Evolutionary conservation across 2,888 invertebrate genomes (phyloP).

Genomic region (Omphaloscelis lunosa): DNA sequence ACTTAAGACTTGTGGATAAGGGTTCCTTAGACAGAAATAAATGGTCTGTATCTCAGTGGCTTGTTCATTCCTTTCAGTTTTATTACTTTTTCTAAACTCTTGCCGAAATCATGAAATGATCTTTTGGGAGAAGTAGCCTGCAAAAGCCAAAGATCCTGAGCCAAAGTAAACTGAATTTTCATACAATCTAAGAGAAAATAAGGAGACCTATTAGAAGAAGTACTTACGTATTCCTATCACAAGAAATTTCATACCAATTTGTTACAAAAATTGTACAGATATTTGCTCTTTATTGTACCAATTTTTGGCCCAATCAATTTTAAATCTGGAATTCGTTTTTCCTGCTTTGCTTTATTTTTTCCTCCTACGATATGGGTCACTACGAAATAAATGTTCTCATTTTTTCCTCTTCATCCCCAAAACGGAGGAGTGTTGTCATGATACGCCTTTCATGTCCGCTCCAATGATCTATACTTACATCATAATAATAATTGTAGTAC

Average conservation of each 20-base stretch:
- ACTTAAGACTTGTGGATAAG: slow-evolving; percentile 41
- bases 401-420: slow-evolving; percentile 52
- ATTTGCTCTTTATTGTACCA: slow-evolving; percentile 63
- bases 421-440: slow-evolving; percentile 58
- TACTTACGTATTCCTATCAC: slow-evolving; percentile 37
- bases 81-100: slow-evolving; percentile 43
- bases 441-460: slow-evolving; percentile 60
- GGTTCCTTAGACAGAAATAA: slow-evolving; percentile 59
- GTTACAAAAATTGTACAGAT: slow-evolving; percentile 56
- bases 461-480: slow-evolving; percentile 49
- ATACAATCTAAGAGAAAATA: slow-evolving; percentile 14
- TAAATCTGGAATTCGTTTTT: slow-evolving; percentile 62
- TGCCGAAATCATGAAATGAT: slow-evolving; percentile 30
- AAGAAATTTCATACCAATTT: slow-evolving; percentile 59
- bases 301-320: slow-evolving; percentile 65
- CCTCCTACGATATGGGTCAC: slow-evolving; percentile 60
- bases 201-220: slow-evolving; percentile 21
- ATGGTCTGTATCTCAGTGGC: slow-evolving; percentile 48
- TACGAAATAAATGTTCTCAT: slow-evolving; percentile 51
- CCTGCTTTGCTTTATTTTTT: slow-evolving; percentile 55
- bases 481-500: slow-evolving; percentile 52
- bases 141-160: neutral
- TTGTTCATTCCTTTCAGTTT: slow-evolving; percentile 48
- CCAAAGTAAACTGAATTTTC: slow-evolving; percentile 16
- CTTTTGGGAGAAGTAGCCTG: slow-evolving; percentile 10